Percentiles rank a stretch among this genome's conserved stretches.
Evolutionary conservation across 1,140 invertebrate species (phyloP).

Genomic region (Heliconius eleuchia): DNA sequence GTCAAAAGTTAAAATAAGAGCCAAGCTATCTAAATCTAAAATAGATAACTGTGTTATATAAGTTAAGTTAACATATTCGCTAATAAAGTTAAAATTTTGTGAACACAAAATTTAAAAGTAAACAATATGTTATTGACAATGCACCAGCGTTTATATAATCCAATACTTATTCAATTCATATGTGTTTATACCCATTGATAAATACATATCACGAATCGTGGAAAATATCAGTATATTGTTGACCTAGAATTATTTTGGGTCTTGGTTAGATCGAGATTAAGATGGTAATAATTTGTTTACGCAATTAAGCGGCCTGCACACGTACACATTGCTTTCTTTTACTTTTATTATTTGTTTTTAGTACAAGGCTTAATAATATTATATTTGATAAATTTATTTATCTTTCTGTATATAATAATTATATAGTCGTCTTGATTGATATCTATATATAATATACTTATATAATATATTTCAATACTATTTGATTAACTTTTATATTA

Average conservation of each 20-base stretch:
- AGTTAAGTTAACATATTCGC: neutral
- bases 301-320: neutral
- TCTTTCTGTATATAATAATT: neutral
- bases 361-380: neutral
- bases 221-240: neutral
- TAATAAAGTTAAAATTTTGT: neutral
- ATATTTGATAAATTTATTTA: neutral
- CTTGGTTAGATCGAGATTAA: neutral
- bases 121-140: neutral
- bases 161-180: neutral
- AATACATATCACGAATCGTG: neutral
- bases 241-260: neutral
- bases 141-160: neutral
- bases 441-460: too few species aligned
- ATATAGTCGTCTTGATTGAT: too few species aligned
- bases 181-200: neutral
- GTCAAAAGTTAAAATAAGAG: too few species aligned
- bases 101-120: neutral
- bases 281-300: neutral
- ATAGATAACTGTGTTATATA: too few species aligned
- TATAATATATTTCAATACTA: too few species aligned
- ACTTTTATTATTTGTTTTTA: neutral
- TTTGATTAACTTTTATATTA: too few species aligned
- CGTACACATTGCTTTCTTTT: neutral
- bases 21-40: too few species aligned